Evolutionary conservation across 2,888 invertebrate genomes (phyloP), one percentile per base, ranked within the genome.

Genomic region (Scelioninae gen. 1): DNA sequence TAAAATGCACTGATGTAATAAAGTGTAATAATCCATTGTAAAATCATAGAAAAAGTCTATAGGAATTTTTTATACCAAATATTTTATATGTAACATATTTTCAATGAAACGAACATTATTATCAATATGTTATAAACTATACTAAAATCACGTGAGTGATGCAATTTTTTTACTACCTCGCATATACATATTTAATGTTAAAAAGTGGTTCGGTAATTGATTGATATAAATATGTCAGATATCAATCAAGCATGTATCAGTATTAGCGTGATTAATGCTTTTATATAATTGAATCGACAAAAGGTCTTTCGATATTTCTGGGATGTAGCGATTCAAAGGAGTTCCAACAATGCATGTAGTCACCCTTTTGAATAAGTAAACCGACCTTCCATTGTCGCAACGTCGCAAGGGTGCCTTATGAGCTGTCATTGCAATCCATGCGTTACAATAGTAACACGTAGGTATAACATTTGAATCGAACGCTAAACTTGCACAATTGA

Each of bases 401-500:
- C 13, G 69, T 65, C 51, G 68, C 53, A 68, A 68, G 38, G 76
- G 76, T 62, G 76, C 79, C 79, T 80, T 79, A 66, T 60, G 60
- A 66, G 40, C 62, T 75, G 79, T 83, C 71, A 72, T 58, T 76
- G 74, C 56, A 68, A 72, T 83, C 71, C 76, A 79, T 55, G 63
- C 60, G 53, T 80, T 62, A 77, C 76, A 80, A 83, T 72, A 29
- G 75, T 75, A 60, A 71, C 58, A 75, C 63, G 72, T 74, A 60
- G 74, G 51, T 62, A 74, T 80, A 77, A 62, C 74, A 69, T 80
- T 84, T 69, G 72, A 84, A 77, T 77, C 77, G 65, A 77, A 81
- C 31, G 69, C 68, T 77, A 77, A 81, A 72, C 77, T 58, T 58
- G 60, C 16, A 84, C 80, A 68, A 80, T 84, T 84, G 74, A 77